phyloP scores from a whole-genome alignment of 1,140 invertebrate genomes.

The Stratiolaelaps scimitus region DNA sequence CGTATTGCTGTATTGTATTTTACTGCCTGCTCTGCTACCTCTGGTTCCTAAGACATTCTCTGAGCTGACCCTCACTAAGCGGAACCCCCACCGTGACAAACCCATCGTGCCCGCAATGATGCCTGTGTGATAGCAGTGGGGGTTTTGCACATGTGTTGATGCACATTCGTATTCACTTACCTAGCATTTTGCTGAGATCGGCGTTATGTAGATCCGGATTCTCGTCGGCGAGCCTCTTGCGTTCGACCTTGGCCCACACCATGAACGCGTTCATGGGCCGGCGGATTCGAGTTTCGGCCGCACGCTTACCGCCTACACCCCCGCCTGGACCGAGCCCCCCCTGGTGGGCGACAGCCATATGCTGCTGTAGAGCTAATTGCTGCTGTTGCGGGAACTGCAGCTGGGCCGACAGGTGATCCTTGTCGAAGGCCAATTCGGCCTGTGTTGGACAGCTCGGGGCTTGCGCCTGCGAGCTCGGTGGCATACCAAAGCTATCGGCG shows the following conservation, averaged over 20 bases:
- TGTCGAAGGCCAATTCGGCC: neutral
- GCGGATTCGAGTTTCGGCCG: conserved; percentile 36
- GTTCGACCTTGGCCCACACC: conserved; percentile 40
- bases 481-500: too few relatives aligned
- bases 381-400: conserved; percentile 26
- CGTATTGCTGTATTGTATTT: too few relatives aligned
- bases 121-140: too few relatives aligned
- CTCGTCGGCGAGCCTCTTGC: conserved; percentile 39
- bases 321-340: conserved; percentile 28
- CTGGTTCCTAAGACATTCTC: too few relatives aligned
- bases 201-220: conserved; percentile 41
- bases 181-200: conserved; percentile 41
- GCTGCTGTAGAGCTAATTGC: conserved; percentile 17
- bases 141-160: too few relatives aligned
- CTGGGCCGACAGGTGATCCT: conserved; percentile 1
- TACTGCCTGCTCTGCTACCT: too few relatives aligned
- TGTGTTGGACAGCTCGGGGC: too few relatives aligned
- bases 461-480: too few relatives aligned
- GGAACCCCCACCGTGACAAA: too few relatives aligned
- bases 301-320: conserved; percentile 13
- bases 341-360: conserved; percentile 4
- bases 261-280: conserved; percentile 41
- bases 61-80: too few relatives aligned
- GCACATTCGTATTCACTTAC: conserved; percentile 35
- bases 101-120: too few relatives aligned